A percentile compares a stretch with the other conserved stretches of the same genome.
phyloP scores from a whole-genome alignment of 2,113 vertebrate genomes.

The Potamarius usumacintae region DNA sequence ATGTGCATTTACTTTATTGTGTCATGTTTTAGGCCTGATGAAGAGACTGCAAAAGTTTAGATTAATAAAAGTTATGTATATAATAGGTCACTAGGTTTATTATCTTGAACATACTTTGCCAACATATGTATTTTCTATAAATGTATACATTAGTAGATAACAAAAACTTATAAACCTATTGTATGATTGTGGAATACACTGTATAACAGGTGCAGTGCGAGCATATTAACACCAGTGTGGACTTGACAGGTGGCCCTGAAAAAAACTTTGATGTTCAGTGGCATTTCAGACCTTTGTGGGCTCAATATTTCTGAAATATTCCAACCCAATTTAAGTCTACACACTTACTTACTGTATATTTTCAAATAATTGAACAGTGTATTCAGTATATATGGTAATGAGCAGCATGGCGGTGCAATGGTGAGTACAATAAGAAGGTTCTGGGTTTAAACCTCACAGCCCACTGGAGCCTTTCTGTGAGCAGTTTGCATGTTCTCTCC shows the following conservation, averaged over 20 bases:
- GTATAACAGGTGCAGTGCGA: not conserved
- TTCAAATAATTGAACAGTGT: not conserved
- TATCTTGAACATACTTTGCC: too few relatives aligned
- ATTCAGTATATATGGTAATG: not conserved
- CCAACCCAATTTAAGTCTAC: not conserved
- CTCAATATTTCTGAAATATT: not conserved
- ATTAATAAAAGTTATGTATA: not conserved
- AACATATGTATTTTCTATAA: not conserved
- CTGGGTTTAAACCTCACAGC: too few relatives aligned
- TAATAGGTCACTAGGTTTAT: not conserved
- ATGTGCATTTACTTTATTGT: constrained; percentile 6
- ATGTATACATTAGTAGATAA: too few relatives aligned
- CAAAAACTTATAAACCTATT: not conserved
- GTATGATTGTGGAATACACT: not conserved
- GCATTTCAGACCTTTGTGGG: not conserved
- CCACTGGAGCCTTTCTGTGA: too few relatives aligned
- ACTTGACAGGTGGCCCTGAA: not conserved
- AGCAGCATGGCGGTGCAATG: too few relatives aligned
- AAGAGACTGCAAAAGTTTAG: not conserved
- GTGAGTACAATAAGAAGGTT: too few relatives aligned
- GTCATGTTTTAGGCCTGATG: not conserved
- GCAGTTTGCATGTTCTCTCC: too few relatives aligned
- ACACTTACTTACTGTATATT: not conserved
- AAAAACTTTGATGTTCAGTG: not conserved
- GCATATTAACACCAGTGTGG: not conserved